These are phyloP conservation scores for Dastarcus helophoroides DNA, from an alignment of 2,888 invertebrate genomes.

Conservation along the genomic window DNA sequence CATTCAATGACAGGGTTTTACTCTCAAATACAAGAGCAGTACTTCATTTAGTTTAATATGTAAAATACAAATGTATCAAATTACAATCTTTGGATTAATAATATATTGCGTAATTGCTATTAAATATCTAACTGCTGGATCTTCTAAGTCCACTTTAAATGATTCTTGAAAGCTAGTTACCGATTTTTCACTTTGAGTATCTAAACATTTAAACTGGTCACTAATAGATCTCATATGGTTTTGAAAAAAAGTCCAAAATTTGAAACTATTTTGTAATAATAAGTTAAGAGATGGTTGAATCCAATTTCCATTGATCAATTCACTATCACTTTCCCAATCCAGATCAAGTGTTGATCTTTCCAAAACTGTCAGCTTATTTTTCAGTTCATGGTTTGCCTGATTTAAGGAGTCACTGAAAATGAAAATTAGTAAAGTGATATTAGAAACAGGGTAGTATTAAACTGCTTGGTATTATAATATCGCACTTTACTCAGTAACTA, in stretches of 20 bases:
- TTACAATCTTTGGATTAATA: neutral
- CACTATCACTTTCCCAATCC: neutral
- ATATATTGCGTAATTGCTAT: neutral
- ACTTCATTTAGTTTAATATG: too few species aligned
- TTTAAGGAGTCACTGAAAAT: neutral
- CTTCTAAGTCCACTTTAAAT: neutral
- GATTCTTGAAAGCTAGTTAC: neutral
- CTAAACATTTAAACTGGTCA: neutral
- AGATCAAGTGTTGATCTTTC: neutral
- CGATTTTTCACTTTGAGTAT: neutral
- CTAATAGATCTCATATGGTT: neutral
- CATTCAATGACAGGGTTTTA: too few species aligned
- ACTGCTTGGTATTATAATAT: too few species aligned
- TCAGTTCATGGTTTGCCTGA: constrained; percentile 1
- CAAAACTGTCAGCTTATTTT: constrained; percentile 1
- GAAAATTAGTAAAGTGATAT: too few species aligned
- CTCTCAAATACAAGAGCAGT: too few species aligned
- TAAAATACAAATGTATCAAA: neutral
- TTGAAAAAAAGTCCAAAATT: neutral
- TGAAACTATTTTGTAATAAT: neutral
- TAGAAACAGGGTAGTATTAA: too few species aligned
- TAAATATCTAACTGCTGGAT: neutral
- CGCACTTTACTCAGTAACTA: too few species aligned
- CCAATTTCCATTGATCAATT: neutral
- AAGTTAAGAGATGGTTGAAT: neutral